These are phyloP conservation scores for Papilio polytes DNA, from an alignment of 1,140 invertebrate genomes.

Conservation along the genomic window DNA sequence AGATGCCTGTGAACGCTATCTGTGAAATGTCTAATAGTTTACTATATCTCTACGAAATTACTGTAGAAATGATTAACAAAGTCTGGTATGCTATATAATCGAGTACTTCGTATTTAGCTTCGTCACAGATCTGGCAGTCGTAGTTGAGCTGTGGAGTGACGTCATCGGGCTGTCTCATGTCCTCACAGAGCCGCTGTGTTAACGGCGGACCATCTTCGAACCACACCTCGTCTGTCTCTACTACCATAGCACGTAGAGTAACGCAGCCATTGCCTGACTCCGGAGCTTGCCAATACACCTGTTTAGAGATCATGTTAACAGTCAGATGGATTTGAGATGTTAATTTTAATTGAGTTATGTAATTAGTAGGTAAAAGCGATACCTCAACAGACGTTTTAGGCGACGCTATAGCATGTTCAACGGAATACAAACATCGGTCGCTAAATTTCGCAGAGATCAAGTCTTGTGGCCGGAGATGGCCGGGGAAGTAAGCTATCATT, in stretches of 20 bases:
- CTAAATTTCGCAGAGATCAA: conserved; percentile 62
- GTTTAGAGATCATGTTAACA: not conserved
- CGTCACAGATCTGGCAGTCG: conserved; percentile 71
- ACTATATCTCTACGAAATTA: not conserved
- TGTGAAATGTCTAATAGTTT: conserved; percentile 39
- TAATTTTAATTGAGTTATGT: not conserved
- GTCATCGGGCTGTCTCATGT: conserved; percentile 71
- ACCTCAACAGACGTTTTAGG: conserved; percentile 67
- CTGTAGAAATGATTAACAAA: not conserved
- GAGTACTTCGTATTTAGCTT: conserved; percentile 77
- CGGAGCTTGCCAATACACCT: conserved; percentile 78
- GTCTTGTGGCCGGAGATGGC: conserved; percentile 61
- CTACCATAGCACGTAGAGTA: conserved; percentile 71
- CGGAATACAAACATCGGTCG: conserved; percentile 68
- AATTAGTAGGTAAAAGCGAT: conserved; percentile 35
- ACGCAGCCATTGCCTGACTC: conserved; percentile 70
- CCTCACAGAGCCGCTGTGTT: conserved; percentile 65
- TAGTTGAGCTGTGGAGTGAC: conserved; percentile 65
- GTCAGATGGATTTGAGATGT: not conserved
- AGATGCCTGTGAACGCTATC: conserved; percentile 70
- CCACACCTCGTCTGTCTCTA: conserved; percentile 69
- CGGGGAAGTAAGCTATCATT: conserved; percentile 57
- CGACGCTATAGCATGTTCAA: conserved; percentile 64
- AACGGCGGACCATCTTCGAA: conserved; percentile 69
- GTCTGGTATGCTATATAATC: not conserved